Conservation (phyloP, 2,797 vertebrate genomes). For the Crax fasciolata region DNA sequence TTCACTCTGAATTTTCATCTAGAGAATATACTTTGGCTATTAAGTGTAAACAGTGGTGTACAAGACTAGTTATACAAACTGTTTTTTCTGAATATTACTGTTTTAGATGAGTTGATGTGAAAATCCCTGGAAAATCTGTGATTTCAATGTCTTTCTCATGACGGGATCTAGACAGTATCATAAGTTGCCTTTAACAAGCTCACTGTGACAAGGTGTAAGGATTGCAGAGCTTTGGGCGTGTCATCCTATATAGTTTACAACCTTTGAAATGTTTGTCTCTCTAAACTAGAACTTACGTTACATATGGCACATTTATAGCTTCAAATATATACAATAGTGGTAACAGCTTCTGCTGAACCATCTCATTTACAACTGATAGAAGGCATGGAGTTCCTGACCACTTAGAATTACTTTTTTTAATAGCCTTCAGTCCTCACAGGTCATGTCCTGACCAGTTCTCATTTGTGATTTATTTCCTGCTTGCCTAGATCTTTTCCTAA, state of each 20-base stretch:
- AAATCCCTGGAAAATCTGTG: conserved; percentile 42
- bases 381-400: background rate
- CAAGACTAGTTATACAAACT: conserved; percentile 48
- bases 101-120: conserved; percentile 43
- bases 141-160: conserved; percentile 36
- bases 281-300: background rate
- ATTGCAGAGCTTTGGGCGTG: background rate
- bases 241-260: background rate
- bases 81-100: conserved; percentile 3
- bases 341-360: background rate
- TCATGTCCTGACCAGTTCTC: background rate
- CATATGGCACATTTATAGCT: background rate
- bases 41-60: conserved; percentile 46
- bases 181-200: conserved; percentile 55
- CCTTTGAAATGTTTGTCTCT: background rate
- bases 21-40: conserved; percentile 14
- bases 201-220: background rate
- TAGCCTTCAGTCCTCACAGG: background rate
- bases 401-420: background rate
- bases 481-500: background rate
- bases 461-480: background rate
- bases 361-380: background rate
- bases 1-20: background rate
- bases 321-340: background rate
- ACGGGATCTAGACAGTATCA: conserved; percentile 44